Conservation (phyloP, 2,888 invertebrate genomes). For the Andrena chrysosceles region DNA sequence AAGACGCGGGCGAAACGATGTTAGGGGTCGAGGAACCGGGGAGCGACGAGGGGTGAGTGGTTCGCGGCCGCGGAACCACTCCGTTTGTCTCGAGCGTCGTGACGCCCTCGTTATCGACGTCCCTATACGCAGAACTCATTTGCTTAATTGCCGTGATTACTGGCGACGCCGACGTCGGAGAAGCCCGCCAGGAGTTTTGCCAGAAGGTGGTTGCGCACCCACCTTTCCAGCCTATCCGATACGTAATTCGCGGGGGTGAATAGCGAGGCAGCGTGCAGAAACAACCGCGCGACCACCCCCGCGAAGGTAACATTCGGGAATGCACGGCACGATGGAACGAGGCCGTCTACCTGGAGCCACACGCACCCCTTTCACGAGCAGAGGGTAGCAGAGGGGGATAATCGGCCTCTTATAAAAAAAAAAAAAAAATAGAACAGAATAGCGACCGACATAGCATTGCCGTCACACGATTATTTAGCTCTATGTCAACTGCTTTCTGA, state of each 20-base stretch:
- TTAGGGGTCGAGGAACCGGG: background rate
- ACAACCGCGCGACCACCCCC: conserved; percentile 4
- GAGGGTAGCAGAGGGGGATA: conserved; percentile 24
- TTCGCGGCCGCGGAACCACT: conserved; percentile 53
- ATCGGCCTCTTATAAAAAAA: conserved; percentile 12
- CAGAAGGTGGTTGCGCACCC: conserved; percentile 26
- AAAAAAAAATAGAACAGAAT: conserved; percentile 1
- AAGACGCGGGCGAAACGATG: conserved; percentile 8
- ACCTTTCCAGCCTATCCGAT: conserved; percentile 42
- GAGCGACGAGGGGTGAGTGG: conserved; percentile 21
- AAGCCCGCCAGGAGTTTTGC: conserved; percentile 28
- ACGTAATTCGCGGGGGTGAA: conserved; percentile 61
- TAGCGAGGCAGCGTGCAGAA: background rate
- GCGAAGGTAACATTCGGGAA: conserved; percentile 56
- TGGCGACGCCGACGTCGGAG: conserved; percentile 47
- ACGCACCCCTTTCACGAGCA: conserved; percentile 60
- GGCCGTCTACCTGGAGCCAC: conserved; percentile 75
- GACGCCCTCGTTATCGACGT: conserved; percentile 72
- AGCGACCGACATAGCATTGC: conserved; percentile 30
- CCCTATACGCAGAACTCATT: conserved; percentile 73
- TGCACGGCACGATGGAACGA: conserved; percentile 64
- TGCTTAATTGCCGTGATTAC: conserved; percentile 76
- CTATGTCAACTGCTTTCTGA: background rate
- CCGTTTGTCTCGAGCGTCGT: conserved; percentile 59
- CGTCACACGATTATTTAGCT: conserved; percentile 21